Base-by-base conservation (phyloP, 2,113 vertebrate genomes). In the Spermophilus dauricus region DNA sequence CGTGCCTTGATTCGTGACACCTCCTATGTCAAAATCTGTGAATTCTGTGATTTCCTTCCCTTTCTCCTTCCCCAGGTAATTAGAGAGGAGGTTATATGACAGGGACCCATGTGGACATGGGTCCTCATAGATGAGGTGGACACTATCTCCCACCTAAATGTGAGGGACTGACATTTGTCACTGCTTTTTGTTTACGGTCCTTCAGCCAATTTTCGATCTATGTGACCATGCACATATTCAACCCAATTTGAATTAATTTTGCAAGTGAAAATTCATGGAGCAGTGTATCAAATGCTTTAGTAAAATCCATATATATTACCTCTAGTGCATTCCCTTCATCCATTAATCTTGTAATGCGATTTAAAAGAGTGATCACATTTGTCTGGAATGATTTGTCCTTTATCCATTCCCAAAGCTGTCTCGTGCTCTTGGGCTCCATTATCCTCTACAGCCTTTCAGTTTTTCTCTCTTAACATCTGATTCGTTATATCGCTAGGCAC, bases 171-270 rank as follows among this genome's bases (percentile, higher is more conserved):
- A 93, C 88, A 76, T 96, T 97, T 94, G 94, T 94, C 82, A 80
- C 94, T 94, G 93, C n/a, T 94, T 92, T 97, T 96, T 96, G 97
- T 97, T 97, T 98, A 97, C 76, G 85, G 93, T 88, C 84, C 81
- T 94, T 89, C 34, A 94, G 88, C 82, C 97, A 96, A 97, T 98
- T 98, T 98, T 97, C 97, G 96, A 37, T 75, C 94, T 96, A 86
- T 97, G 98, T 98, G 98, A 98, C 98, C 97, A 94, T 39, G 97
- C 95, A 97, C 97, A 96, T 97, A 95, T 95, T 95, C 97, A 96
- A 95, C 93, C 88, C 96, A 97, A 98, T 98, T 97, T 98, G 97
- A 98, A 98, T 98, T 98, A 97, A 98, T 98, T 98, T 96, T 96
- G 94, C 91, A 86, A 96, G 95, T 94, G 89, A 85, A 95, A 98